A percentile compares a stretch with the other conserved stretches of the same genome.
phyloP scores from a whole-genome alignment of 2,888 invertebrate species.

The Amblyteles armatorius region DNA sequence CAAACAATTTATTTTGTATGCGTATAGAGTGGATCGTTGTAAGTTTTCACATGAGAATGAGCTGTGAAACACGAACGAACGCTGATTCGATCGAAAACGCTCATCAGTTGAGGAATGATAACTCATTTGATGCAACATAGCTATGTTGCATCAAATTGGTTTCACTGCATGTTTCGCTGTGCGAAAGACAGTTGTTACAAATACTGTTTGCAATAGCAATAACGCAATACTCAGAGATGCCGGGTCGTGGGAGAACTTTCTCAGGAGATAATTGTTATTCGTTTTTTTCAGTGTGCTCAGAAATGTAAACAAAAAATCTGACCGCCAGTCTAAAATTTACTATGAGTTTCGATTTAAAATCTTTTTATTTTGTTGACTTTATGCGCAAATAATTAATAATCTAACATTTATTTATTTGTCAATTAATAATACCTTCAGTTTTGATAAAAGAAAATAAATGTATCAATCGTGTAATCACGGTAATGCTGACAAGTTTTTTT shows the following conservation, averaged over 20 bases:
- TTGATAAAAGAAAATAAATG: neutral
- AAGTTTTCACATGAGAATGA: neutral
- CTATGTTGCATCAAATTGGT: conserved; percentile 10
- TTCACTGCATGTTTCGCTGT: neutral
- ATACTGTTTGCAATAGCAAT: neutral
- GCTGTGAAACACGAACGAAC: neutral
- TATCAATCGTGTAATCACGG: neutral
- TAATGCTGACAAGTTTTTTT: neutral
- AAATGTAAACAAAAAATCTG: neutral
- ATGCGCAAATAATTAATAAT: neutral
- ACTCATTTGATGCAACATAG: too few species aligned
- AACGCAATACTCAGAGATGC: neutral
- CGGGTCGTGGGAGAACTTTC: neutral
- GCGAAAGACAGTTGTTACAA: neutral
- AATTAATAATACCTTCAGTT: neutral
- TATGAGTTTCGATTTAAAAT: neutral
- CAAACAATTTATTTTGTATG: neutral
- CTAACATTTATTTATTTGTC: neutral
- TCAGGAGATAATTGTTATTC: neutral
- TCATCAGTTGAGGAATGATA: conserved; percentile 15
- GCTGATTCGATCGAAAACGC: conserved; percentile 24
- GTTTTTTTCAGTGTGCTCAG: neutral
- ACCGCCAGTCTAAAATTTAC: neutral
- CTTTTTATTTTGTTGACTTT: neutral
- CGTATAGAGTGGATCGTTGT: too few species aligned